Evolutionary conservation across 1,140 invertebrate genomes (phyloP).

Genomic region (Zaprionus gabonicus): DNA sequence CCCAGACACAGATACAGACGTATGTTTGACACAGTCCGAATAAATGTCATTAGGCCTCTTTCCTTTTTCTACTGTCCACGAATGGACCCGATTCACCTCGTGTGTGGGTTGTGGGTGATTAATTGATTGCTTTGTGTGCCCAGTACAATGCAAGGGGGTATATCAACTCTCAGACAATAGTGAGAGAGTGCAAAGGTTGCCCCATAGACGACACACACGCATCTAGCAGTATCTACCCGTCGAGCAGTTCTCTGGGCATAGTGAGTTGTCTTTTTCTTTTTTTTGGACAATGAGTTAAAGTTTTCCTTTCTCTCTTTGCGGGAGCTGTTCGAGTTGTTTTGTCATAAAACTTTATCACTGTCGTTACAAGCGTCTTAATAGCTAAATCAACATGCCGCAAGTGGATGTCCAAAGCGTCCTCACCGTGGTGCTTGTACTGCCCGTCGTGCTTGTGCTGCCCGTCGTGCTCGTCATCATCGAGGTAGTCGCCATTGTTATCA

Average conservation of each 20-base stretch:
- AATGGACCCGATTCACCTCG: background rate
- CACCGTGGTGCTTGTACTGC: background rate
- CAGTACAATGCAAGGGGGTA: background rate
- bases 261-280: background rate
- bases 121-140: slow-evolving; percentile 8
- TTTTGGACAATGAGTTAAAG: slow-evolving; percentile 6
- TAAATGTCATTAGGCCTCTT: slow-evolving; percentile 5
- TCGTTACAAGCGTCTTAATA: slow-evolving; percentile 30
- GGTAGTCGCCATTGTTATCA: slow-evolving; percentile 3
- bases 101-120: background rate
- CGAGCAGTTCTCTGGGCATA: background rate
- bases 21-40: background rate
- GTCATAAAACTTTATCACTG: slow-evolving; percentile 28
- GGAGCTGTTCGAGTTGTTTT: slow-evolving; percentile 7
- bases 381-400: slow-evolving; percentile 33
- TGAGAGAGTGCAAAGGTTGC: background rate
- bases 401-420: slow-evolving; percentile 3
- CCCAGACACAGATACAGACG: background rate
- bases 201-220: background rate
- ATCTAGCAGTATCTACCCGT: background rate
- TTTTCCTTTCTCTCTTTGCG: slow-evolving; percentile 3
- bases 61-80: background rate
- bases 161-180: background rate
- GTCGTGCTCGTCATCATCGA: slow-evolving; percentile 3
- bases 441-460: background rate